Evolutionary conservation across 2,888 invertebrate species (phyloP).

Genomic region (Drosophila austrosaltans): DNA sequence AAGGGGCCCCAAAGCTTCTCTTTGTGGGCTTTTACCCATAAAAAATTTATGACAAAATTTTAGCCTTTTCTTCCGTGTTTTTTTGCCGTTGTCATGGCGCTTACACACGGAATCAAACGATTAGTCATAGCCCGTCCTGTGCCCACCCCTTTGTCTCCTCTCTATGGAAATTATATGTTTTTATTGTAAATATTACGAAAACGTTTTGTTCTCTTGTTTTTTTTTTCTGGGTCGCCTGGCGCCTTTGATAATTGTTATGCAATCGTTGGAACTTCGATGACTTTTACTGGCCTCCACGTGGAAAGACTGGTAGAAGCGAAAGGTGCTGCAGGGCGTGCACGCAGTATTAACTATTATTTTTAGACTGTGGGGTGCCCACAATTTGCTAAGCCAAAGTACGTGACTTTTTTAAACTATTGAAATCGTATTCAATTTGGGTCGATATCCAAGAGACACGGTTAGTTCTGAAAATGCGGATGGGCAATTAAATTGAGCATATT

Average conservation of each 20-base stretch:
- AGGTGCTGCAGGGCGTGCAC: background rate
- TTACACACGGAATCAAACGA: conserved; percentile 59
- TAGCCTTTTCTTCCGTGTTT: conserved; percentile 21
- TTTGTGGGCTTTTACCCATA: conserved; percentile 26
- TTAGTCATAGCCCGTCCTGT: conserved; percentile 54
- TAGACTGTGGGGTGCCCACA: conserved; percentile 30
- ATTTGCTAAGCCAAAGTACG: conserved; percentile 49
- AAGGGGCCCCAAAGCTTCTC: background rate
- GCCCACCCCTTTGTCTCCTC: background rate
- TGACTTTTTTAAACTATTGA: conserved; percentile 42
- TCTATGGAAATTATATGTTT: conserved; percentile 5
- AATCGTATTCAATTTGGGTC: conserved; percentile 49
- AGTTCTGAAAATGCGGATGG: too few species aligned
- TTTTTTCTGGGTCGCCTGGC: background rate
- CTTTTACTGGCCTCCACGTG: conserved; percentile 4
- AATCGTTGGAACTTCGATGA: conserved; percentile 31
- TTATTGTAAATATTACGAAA: conserved; percentile 11
- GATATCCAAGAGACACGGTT: conserved; percentile 29
- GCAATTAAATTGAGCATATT: too few species aligned
- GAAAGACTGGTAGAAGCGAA: background rate
- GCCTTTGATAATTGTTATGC: conserved; percentile 54
- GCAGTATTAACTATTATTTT: conserved; percentile 50
- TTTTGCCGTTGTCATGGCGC: conserved; percentile 44
- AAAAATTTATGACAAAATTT: conserved; percentile 49
- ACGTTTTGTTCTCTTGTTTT: background rate